Evolutionary conservation across 2,888 invertebrate species (phyloP).

Genomic region (Andrena flavipes): DNA sequence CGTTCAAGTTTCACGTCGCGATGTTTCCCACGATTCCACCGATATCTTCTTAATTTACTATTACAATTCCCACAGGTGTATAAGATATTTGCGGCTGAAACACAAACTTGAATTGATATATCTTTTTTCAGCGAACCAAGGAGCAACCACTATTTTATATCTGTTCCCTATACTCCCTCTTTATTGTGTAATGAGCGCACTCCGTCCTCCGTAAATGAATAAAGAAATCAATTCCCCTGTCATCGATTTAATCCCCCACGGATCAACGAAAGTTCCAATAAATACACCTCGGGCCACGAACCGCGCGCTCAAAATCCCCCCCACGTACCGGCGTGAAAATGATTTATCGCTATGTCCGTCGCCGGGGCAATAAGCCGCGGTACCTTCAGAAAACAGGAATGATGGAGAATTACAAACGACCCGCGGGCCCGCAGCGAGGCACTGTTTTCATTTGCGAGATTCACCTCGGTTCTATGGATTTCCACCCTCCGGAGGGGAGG

Average conservation of each 20-base stretch:
- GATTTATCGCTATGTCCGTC: conserved; percentile 22
- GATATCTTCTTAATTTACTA: not conserved
- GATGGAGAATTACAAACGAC: conserved; percentile 16
- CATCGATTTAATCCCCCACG: conserved; percentile 1
- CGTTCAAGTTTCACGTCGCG: not conserved
- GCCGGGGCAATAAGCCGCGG: conserved; percentile 16
- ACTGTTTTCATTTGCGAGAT: conserved; percentile 13
- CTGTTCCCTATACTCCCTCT: no score
- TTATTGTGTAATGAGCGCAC: no score
- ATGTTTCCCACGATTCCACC: not conserved
- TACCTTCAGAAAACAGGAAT: not conserved
- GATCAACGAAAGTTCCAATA: not conserved
- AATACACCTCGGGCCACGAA: not conserved
- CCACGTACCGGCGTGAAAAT: not conserved
- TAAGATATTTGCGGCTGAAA: no score
- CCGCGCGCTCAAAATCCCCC: not conserved
- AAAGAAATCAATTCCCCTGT: not conserved
- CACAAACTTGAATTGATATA: no score
- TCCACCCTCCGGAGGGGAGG: not conserved
- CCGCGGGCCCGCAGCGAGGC: not conserved
- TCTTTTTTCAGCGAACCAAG: no score
- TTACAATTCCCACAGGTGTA: not conserved
- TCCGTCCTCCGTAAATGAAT: no score
- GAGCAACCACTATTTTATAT: no score
- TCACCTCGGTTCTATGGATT: not conserved